Evolutionary conservation across 2,797 vertebrate genomes (phyloP).

Genomic region (Rhinogobio ventralis): DNA sequence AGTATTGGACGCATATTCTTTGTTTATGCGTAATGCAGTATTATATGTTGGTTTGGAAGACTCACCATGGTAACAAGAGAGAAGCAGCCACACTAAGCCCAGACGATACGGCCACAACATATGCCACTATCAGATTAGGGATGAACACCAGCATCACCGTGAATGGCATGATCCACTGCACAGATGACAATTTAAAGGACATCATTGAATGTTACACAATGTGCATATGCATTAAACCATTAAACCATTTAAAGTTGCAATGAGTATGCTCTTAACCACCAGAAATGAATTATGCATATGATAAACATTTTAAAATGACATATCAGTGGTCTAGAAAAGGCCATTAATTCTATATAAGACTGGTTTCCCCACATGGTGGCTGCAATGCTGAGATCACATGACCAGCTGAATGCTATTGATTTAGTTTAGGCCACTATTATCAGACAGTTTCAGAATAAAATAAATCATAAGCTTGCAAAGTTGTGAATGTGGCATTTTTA

Average conservation of each 20-base stretch:
- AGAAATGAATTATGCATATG: not conserved
- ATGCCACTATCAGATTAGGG: constrained; percentile 88
- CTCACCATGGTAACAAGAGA: constrained; percentile 93
- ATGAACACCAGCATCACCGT: constrained; percentile 89
- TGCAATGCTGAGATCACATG: not conserved
- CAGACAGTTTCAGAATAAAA: not conserved
- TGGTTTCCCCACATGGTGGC: not conserved
- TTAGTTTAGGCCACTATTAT: not conserved
- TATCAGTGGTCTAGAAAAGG: not conserved
- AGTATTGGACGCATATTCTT: not conserved
- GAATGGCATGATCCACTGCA: constrained; percentile 94
- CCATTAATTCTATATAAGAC: too few species aligned
- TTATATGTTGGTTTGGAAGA: constrained; percentile 17
- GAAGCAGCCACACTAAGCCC: constrained; percentile 93
- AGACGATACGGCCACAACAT: constrained; percentile 88
- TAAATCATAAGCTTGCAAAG: too few species aligned
- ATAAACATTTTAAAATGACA: not conserved
- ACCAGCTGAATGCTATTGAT: not conserved
- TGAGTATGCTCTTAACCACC: not conserved
- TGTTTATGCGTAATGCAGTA: not conserved
- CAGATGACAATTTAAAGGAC: not conserved
- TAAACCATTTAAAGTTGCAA: not conserved
- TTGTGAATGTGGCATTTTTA: not conserved
- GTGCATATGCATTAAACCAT: not conserved
- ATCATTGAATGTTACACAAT: not conserved